Evolutionary conservation across 2,113 vertebrate genomes (phyloP), one percentile per base, ranked within the genome.

Genomic region (Ictidomys tridecemlineatus): DNA sequence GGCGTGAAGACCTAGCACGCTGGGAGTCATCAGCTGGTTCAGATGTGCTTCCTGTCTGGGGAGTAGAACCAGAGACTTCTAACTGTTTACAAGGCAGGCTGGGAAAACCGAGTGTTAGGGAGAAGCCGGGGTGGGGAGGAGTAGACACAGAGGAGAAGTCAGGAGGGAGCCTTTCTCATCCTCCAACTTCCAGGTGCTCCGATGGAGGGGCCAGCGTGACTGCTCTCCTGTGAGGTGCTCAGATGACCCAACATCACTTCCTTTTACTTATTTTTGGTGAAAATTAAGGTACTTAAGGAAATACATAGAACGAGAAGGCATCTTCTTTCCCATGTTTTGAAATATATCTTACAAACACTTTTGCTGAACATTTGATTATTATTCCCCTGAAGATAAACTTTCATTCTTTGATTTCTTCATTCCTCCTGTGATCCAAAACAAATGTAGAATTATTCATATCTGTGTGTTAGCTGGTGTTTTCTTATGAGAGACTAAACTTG

Each of bases 381-480:
- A 63, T 42, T 22, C 14, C 34, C 18, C 14, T 53, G n/a, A 85
- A 86, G 39, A 53, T 45, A 67, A 77, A 65, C 85, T 4, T 93
- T 86, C 17, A 3, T 77, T 58, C 24, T 85, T 63, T 11, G 3
- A 92, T 45, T 67, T 10, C 26, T 58, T 89, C 13, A 65, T 88
- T 69, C 85, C n/a, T 89, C 58, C 53, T 14, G 16, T 79, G 76
- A 87, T 87, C 48, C 67, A 65, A 32, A 73, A 32, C 34, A 83
- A 61, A 85, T 39, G 78, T 42, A 56, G 65, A 24, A 16, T 74
- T 70, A 39, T 90, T 87, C 80, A n/a, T 69, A 73, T 34, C 8
- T 20, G 5, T 42, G 88, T 91, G 65, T 93, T 76, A 88, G 13
- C 24, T 96, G 32, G 12, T 3, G 9, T 16, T 95, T 96, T 85